Conservation (phyloP, 2,113 vertebrate species). For the Acrocephalus kingi region DNA sequence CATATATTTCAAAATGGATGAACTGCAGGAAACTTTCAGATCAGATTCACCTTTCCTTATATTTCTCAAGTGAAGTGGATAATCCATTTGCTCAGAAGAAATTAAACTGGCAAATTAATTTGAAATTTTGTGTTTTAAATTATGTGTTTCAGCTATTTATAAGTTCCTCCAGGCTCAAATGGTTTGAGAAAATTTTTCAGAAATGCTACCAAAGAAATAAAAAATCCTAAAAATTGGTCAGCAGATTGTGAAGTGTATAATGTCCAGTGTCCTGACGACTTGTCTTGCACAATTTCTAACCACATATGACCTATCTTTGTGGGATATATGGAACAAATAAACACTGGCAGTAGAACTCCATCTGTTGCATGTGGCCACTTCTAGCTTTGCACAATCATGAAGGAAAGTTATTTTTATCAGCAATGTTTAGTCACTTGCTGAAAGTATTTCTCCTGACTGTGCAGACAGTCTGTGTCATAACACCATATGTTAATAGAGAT, state of each 20-base stretch:
- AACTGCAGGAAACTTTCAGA: not conserved
- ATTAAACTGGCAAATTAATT: not conserved
- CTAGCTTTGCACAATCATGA: constrained; percentile 20
- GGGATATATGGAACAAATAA: not conserved
- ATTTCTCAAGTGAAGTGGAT: not conserved
- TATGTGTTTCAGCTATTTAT: not conserved
- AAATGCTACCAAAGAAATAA: not conserved
- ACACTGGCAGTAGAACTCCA: not conserved
- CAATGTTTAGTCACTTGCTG: constrained; percentile 18
- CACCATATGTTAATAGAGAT: not conserved
- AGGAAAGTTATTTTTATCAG: constrained; percentile 60
- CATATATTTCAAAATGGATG: not conserved
- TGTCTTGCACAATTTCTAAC: constrained; percentile 35
- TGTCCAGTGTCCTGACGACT: not conserved
- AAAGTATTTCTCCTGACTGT: constrained; percentile 44
- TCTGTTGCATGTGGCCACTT: not conserved
- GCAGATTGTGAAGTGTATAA: not conserved
- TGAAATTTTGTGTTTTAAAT: not conserved
- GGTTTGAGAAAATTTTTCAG: not conserved
- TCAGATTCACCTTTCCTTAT: not conserved
- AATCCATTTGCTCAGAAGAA: not conserved
- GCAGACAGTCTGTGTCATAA: constrained; percentile 6
- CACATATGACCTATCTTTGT: not conserved
- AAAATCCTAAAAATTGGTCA: not conserved
- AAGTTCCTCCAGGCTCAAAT: not conserved